Base-by-base conservation (phyloP, 2,888 invertebrate genomes). In the Leucophenga maculata region DNA sequence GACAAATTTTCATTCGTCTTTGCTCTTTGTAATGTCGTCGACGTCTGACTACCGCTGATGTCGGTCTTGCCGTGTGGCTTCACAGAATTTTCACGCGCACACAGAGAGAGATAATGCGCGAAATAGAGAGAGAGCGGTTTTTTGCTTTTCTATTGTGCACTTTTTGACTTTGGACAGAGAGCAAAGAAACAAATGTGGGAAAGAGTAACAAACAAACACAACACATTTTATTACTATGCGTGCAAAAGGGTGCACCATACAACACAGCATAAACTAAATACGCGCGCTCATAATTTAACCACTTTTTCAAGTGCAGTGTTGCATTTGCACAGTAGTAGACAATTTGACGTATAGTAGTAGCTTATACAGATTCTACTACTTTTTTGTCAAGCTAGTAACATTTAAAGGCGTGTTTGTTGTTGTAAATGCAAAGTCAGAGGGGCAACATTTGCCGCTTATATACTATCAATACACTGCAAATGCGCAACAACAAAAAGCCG, bases 301-400 rank as follows among this genome's bases (percentile, higher is more conserved):
- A 57, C 70, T 69, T 71, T n/a, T 67, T 39, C 39, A 57, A 70
- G 57, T 77, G 78, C 80, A 80, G 84, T 80, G 79, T 83, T 83
- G 84, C 72, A 77, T 79, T 71, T 69, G 48, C 60, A 71, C 66
- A 69, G 80, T 77, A 78, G 77, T 73, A 82, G 73, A 66, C 64
- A 60, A 65, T 44, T 62, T 16, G 22, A 22, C 59, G 69, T 67
- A 39, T 54, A 13, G 68, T 60, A 68, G 54, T 54, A 26, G 59
- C 32, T 52, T 57, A 69, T 54, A 65, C 65, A 69, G 69, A 64
- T 66, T 72, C 26, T 65, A 69, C 67, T 67, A 71, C 74, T 69
- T 72, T 26, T 69, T 70, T 57, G 68, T 67, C 6, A 57, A 26
- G 22, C 26, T 57, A 57, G 68, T 59, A 79, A 74, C 72, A 73